Conservation (phyloP, 2,888 invertebrate genomes). For the Eudasyphora cyanicolor region DNA sequence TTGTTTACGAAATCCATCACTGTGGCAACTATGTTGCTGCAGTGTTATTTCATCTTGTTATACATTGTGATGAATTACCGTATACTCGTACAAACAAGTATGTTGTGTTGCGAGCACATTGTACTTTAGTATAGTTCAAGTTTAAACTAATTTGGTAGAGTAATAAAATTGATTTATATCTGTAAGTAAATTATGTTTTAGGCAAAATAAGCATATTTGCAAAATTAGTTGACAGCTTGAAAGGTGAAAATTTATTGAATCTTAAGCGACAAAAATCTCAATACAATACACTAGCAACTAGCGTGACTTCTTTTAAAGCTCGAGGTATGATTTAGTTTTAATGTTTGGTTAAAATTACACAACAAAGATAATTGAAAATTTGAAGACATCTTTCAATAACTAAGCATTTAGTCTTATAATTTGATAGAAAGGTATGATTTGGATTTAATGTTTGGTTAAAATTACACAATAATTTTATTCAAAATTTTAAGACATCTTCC, state of each 20-base stretch:
- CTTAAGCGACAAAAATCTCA: neutral
- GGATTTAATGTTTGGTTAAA: too few species aligned
- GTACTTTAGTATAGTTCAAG: slow-evolving; percentile 42
- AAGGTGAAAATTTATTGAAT: slow-evolving; percentile 14
- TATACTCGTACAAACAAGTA: too few species aligned
- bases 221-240: slow-evolving; percentile 6
- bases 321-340: neutral
- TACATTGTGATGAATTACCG: too few species aligned
- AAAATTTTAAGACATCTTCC: too few species aligned
- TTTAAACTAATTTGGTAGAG: slow-evolving; percentile 36
- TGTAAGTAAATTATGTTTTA: slow-evolving; percentile 31
- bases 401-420: too few species aligned
- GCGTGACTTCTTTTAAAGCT: neutral
- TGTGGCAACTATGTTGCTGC: neutral
- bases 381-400: too few species aligned
- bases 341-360: neutral
- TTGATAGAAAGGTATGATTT: too few species aligned
- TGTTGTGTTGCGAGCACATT: neutral
- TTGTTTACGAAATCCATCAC: neutral
- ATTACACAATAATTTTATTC: too few species aligned
- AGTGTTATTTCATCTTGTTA: neutral
- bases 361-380: too few species aligned
- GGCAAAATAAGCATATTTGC: neutral
- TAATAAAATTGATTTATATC: slow-evolving; percentile 17
- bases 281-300: neutral